Conservation (phyloP, 2,113 vertebrate genomes). For the Megalops atlanticus region DNA sequence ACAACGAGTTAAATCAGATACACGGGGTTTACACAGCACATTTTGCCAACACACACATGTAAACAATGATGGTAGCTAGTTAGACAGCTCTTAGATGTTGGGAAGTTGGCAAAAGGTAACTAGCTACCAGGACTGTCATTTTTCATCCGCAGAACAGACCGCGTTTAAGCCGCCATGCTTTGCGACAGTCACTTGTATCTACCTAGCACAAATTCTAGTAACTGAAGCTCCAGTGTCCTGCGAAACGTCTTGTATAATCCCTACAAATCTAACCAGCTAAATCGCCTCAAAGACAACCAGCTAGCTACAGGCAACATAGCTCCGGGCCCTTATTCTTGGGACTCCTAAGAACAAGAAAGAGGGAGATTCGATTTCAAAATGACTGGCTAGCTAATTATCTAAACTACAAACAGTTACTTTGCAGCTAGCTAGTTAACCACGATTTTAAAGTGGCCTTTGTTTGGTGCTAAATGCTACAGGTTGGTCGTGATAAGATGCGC, state of each 20-base stretch:
- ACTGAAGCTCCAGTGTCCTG: not conserved
- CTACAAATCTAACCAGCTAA: too few relatives aligned
- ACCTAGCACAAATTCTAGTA: not conserved
- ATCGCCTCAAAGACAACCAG: too few relatives aligned
- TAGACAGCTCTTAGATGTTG: too few relatives aligned
- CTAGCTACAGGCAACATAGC: conserved; percentile 39
- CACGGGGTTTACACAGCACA: too few relatives aligned
- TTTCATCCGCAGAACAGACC: too few relatives aligned
- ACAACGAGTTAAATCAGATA: too few relatives aligned
- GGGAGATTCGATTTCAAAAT: not conserved
- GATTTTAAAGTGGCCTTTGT: conserved; percentile 57
- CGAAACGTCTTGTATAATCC: not conserved
- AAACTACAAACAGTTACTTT: not conserved
- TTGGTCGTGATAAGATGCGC: conserved; percentile 58
- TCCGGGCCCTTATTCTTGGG: not conserved
- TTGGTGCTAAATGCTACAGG: conserved; percentile 71
- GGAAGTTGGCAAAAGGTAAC: not conserved
- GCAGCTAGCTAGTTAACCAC: not conserved
- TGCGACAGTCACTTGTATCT: too few relatives aligned
- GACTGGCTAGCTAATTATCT: not conserved
- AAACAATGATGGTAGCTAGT: too few relatives aligned
- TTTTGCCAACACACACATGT: too few relatives aligned
- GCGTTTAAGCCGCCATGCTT: too few relatives aligned
- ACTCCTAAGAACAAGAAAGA: not conserved
- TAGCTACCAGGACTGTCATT: not conserved